Base-by-base conservation (phyloP, 2,888 invertebrate genomes). In the Therioaphis trifolii region DNA sequence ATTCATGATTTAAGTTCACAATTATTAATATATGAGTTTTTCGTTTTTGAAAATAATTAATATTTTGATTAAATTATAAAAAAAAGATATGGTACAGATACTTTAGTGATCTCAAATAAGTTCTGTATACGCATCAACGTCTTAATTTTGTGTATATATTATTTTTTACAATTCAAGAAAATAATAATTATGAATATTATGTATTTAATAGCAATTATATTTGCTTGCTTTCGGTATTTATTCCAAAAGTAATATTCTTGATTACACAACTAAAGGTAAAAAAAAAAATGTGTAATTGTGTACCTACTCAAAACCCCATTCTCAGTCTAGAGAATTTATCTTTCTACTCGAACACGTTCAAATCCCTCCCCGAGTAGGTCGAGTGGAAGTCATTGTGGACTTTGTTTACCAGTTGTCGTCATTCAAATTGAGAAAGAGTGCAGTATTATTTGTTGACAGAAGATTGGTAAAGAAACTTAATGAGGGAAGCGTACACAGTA, bases 321-420 rank as follows among this genome's bases (percentile, higher is more conserved):
- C 76, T 63, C n/a, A 9, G 49, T 66, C 14, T 49, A 46, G 46
- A 29, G 29, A 49, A 77, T 78, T 78, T 24, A 18, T 24, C 49
- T 78, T 78, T 68, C 66, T 78, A 78, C 77, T 68, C 77, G 24
- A 78, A 78, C 77, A 78, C 77, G 77, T 78, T 68, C 52, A 49
- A 49, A 68, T 52, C 68, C 21, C 52, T 78, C 35, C 35, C 35
- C 35, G 24, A 78, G 24, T 52, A 68, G 77, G 77, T 78, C 66
- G 66, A 78, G 77, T 78, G 77, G 66, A 78, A 77, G 76, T 77
- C 76, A 63, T 77, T 49, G 76, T 66, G 21, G 29, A 63, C n/a
- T 63, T 61, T 76, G 76, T 76, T 63, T 76, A 76, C 63, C 29
- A 21, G 21, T 49, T 21, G 76, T 49, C 29, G 29, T 77, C 61